phyloP scores from a whole-genome alignment of 2,888 invertebrate genomes.

The Drosophila mercatorum region DNA sequence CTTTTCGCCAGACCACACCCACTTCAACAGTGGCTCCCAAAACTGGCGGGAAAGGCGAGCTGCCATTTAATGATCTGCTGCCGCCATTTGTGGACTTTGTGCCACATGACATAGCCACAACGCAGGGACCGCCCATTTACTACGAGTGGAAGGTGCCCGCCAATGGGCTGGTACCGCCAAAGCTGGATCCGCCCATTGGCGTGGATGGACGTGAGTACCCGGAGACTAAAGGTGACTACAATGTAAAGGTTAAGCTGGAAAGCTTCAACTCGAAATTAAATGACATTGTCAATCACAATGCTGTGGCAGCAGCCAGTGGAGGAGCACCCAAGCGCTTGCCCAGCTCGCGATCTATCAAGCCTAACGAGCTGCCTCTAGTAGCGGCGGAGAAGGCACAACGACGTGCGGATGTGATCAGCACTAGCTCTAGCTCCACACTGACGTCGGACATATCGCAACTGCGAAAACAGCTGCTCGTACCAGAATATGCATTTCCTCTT shows the following conservation, averaged over 20 bases:
- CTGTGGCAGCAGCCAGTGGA: constrained; percentile 12
- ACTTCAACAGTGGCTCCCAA: constrained; percentile 28
- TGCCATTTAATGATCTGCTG: constrained; percentile 84
- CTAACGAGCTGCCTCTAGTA: constrained; percentile 55
- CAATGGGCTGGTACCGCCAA: constrained; percentile 87
- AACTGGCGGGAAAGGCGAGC: constrained; percentile 30
- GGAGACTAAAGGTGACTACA: constrained; percentile 71
- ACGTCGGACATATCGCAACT: constrained; percentile 85
- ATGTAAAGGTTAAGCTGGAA: constrained; percentile 43
- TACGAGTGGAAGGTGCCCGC: constrained; percentile 88
- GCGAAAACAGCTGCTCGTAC: constrained; percentile 87
- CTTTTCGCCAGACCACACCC: constrained; percentile 70
- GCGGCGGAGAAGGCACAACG: constrained; percentile 78
- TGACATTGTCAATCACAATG: constrained; percentile 38
- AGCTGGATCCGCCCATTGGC: constrained; percentile 83
- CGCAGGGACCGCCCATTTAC: constrained; percentile 88
- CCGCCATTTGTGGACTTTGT: constrained; percentile 86
- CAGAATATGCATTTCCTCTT: constrained; percentile 87
- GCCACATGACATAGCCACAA: constrained; percentile 85
- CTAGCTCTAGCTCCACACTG: constrained; percentile 39
- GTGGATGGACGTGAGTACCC: constrained; percentile 84
- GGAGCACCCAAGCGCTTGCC: constrained; percentile 57
- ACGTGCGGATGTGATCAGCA: constrained; percentile 46
- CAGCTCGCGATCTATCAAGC: constrained; percentile 79
- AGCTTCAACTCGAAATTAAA: constrained; percentile 49